Evolutionary conservation across 2,888 invertebrate genomes (phyloP).

Genomic region (Imbricaverruca yamaguchii): DNA sequence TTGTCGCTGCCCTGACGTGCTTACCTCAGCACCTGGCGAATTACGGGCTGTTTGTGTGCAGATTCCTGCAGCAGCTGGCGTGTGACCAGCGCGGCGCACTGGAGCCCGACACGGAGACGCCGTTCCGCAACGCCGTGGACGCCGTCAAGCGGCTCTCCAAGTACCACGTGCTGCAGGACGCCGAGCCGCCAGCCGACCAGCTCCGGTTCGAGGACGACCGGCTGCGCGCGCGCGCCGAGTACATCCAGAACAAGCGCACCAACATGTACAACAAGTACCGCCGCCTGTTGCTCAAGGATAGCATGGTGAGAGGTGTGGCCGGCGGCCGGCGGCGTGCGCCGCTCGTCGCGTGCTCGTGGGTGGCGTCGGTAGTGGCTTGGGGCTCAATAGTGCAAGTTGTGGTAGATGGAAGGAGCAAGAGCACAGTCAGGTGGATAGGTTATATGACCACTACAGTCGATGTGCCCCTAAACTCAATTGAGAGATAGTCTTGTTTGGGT

Average conservation of each 20-base stretch:
- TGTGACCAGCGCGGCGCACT: constrained; percentile 35
- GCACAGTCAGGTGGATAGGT: too few species aligned
- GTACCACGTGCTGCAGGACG: constrained; percentile 35
- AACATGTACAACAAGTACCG: constrained; percentile 35
- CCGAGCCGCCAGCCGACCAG: constrained; percentile 27
- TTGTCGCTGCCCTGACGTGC: too few species aligned
- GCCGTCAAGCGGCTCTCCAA: constrained; percentile 35
- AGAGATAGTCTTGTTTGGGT: too few species aligned
- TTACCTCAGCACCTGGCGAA: too few species aligned
- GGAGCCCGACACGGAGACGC: constrained; percentile 35
- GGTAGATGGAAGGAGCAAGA: too few species aligned
- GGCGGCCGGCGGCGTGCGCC: too few species aligned
- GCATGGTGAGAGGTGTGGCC: constrained; percentile 33
- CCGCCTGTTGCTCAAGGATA: constrained; percentile 35
- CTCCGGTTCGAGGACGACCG: constrained; percentile 35
- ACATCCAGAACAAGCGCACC: constrained; percentile 34
- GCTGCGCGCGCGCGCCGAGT: constrained; percentile 34
- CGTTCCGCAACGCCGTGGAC: constrained; percentile 33
- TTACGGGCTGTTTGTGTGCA: constrained; percentile 23
- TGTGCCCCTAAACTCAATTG: too few species aligned
- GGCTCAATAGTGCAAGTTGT: too few species aligned
- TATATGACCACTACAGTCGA: too few species aligned
- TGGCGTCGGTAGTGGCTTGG: too few species aligned
- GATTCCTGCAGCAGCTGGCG: constrained; percentile 34
- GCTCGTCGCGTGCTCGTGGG: too few species aligned